These are phyloP conservation scores for Xylocampa areola DNA, from an alignment of 2,888 invertebrate species.

Conservation along the genomic window DNA sequence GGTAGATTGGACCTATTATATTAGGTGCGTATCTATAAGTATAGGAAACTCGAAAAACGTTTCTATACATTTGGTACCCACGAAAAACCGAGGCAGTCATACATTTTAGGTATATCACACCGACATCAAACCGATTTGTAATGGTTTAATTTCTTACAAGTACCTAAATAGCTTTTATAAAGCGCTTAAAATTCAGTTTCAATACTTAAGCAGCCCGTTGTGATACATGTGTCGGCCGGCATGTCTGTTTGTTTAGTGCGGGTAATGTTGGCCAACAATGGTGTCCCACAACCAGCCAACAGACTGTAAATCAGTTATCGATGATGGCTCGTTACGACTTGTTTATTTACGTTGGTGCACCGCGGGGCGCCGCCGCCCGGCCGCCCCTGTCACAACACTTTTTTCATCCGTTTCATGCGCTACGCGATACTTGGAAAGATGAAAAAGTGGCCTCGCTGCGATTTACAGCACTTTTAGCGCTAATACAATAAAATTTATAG, in stretches of 20 bases:
- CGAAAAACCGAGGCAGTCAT: too few relatives aligned
- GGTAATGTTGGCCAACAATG: constrained; percentile 23
- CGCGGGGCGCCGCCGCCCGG: constrained; percentile 57
- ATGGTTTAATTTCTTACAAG: too few relatives aligned
- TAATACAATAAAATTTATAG: constrained; percentile 77
- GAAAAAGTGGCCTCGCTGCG: constrained; percentile 57
- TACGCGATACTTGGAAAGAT: constrained; percentile 66
- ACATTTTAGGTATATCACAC: too few relatives aligned
- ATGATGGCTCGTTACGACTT: constrained; percentile 57
- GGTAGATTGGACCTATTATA: too few relatives aligned
- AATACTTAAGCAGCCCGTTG: too few relatives aligned
- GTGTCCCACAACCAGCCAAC: constrained; percentile 4
- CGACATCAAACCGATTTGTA: too few relatives aligned
- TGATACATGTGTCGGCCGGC: not conserved
- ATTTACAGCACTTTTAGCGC: constrained; percentile 69
- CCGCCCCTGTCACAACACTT: constrained; percentile 66
- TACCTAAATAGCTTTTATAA: too few relatives aligned
- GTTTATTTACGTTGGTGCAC: constrained; percentile 61
- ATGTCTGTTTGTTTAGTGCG: constrained; percentile 22
- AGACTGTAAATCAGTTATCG: constrained; percentile 63
- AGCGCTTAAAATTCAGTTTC: too few relatives aligned
- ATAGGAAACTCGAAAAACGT: too few relatives aligned
- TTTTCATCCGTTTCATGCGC: constrained; percentile 53
- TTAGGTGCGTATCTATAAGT: too few relatives aligned
- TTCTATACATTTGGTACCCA: too few relatives aligned